Percentiles rank a stretch among this genome's conserved stretches.
These are phyloP conservation scores for Myodes glareolus DNA, from an alignment of 2,113 vertebrate genomes.

Conservation along the genomic window DNA sequence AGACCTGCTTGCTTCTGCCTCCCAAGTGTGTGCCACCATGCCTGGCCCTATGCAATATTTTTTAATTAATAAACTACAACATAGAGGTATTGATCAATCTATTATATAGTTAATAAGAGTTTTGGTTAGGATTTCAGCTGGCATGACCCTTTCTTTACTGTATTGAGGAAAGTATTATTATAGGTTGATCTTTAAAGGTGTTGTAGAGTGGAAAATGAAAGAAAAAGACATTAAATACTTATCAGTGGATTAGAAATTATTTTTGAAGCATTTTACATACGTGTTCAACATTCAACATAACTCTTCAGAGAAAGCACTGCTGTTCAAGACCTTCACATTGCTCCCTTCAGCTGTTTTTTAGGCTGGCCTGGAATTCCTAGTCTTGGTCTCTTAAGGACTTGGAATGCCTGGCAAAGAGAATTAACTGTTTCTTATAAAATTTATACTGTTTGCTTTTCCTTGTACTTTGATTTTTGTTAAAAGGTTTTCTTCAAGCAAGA, in stretches of 20 bases:
- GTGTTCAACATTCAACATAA: neutral
- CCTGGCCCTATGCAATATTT: neutral
- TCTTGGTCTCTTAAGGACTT: neutral
- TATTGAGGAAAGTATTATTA: neutral
- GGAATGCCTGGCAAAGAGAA: neutral
- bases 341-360: neutral
- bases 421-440: constrained; percentile 44
- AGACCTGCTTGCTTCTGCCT: neutral
- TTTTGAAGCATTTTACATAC: neutral
- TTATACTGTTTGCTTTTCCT: constrained; percentile 39
- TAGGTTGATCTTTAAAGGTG: constrained; percentile 2
- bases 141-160: neutral
- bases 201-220: neutral
- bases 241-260: neutral
- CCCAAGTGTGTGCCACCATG: neutral
- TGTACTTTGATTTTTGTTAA: constrained; percentile 43
- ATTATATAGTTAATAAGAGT: neutral
- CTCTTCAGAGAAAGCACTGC: neutral
- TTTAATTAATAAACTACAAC: constrained; percentile 16
- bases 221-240: neutral
- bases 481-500: constrained; percentile 82
- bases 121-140: constrained; percentile 18
- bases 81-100: neutral
- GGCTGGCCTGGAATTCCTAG: neutral
- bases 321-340: neutral